Conservation (phyloP, 2,113 vertebrate species). For the Notechis scutatus region DNA sequence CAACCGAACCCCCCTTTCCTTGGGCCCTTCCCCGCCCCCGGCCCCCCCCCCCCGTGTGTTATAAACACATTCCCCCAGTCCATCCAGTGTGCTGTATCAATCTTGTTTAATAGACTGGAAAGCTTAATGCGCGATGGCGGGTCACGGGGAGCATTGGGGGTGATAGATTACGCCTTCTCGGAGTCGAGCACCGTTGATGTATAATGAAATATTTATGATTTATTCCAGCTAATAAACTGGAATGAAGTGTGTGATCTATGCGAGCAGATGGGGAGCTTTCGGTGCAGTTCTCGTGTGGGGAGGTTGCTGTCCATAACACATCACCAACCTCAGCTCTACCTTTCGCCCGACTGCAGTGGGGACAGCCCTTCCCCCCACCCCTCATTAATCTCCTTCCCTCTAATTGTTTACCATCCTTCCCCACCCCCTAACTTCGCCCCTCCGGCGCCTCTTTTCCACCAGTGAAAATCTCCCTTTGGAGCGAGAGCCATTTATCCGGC, state of each 20-base stretch:
- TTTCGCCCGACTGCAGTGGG: neutral
- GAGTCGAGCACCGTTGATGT: slow-evolving; percentile 76
- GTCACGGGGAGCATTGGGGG: slow-evolving; percentile 72
- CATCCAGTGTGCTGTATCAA: slow-evolving; percentile 83
- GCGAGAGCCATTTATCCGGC: neutral
- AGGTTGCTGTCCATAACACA: neutral
- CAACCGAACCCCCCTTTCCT: neutral
- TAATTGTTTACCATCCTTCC: neutral
- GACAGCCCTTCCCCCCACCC: neutral
- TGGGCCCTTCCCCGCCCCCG: accelerated
- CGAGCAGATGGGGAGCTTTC: slow-evolving; percentile 84
- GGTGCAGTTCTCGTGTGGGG: slow-evolving; percentile 56
- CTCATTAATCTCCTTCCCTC: neutral
- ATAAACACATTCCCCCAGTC: slow-evolving; percentile 83
- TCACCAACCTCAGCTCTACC: neutral
- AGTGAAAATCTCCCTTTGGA: neutral
- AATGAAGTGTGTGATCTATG: slow-evolving; percentile 89
- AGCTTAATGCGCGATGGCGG: slow-evolving; percentile 74
- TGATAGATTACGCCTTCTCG: slow-evolving; percentile 87
- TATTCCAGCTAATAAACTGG: slow-evolving; percentile 92
- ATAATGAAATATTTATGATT: slow-evolving; percentile 95
- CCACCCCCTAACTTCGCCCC: neutral
- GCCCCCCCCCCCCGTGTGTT: slow-evolving; percentile 60
- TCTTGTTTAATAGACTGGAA: slow-evolving; percentile 94
- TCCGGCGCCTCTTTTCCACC: neutral